Percentiles rank a stretch among this genome's conserved stretches.
Conservation (phyloP, 2,113 vertebrate genomes). For the Ptychochromis oligacanthus region DNA sequence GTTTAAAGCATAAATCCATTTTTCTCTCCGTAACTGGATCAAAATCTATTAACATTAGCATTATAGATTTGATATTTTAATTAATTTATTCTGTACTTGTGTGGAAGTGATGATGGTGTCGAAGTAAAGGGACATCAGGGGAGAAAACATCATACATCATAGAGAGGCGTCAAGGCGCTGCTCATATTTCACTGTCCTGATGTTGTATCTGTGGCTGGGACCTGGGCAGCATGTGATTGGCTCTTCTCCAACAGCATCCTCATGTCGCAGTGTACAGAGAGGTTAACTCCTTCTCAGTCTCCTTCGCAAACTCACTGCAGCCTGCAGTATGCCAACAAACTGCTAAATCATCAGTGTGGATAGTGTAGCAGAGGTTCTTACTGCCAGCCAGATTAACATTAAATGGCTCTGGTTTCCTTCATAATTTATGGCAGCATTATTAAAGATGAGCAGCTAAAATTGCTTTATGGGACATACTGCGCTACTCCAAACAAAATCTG, state of each 20-base stretch:
- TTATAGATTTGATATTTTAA: neutral
- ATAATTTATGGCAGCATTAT: slow-evolving; percentile 44
- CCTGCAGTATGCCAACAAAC: slow-evolving; percentile 47
- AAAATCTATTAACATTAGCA: neutral
- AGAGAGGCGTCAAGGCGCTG: neutral
- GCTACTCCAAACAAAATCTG: neutral
- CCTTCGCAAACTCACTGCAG: neutral
- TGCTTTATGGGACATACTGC: slow-evolving; percentile 8
- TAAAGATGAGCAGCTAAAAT: slow-evolving; percentile 40
- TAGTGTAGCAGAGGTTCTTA: slow-evolving; percentile 7
- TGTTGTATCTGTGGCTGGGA: slow-evolving; percentile 14
- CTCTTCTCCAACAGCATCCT: slow-evolving; percentile 42
- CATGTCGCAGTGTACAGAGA: slow-evolving; percentile 26
- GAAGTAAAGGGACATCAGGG: neutral
- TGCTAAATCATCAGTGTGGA: slow-evolving; percentile 53
- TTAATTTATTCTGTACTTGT: neutral
- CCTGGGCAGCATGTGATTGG: slow-evolving; percentile 24
- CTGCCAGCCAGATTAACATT: slow-evolving; percentile 12
- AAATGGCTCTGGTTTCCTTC: slow-evolving; percentile 23
- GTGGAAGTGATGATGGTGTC: neutral
- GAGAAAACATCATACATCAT: slow-evolving; percentile 21
- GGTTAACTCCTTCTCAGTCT: neutral
- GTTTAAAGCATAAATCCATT: neutral
- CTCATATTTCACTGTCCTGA: slow-evolving; percentile 44
- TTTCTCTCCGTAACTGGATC: neutral